Evolutionary conservation across 1,140 invertebrate genomes (phyloP).

Genomic region (Lordiphosa clarofinis): DNA sequence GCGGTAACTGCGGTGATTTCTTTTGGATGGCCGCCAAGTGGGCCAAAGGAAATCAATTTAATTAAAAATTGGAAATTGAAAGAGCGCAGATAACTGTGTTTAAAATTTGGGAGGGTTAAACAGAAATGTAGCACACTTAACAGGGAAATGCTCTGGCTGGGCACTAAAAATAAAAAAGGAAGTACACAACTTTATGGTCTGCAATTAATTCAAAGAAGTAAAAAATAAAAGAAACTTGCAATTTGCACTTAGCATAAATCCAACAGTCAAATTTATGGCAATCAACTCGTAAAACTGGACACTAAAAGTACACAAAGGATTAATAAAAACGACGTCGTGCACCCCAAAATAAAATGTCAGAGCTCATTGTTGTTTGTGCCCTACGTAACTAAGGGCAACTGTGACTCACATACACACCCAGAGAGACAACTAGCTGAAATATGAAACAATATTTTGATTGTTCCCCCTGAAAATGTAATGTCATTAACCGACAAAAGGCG

Average conservation of each 20-base stretch:
- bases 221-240: slow-evolving; percentile 16
- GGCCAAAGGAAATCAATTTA: no score
- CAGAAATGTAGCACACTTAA: no score
- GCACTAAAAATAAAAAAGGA: slow-evolving; percentile 1
- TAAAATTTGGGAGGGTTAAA: no score
- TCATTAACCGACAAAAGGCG: slow-evolving; percentile 8
- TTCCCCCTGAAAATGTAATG: slow-evolving; percentile 3
- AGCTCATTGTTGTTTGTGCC: slow-evolving; percentile 44
- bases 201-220: slow-evolving; percentile 22
- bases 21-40: no score
- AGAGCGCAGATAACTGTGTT: no score
- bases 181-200: slow-evolving; percentile 29
- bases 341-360: slow-evolving; percentile 17
- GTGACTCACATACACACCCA: slow-evolving; percentile 19
- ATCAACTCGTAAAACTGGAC: slow-evolving; percentile 49
- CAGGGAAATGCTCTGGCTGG: no score
- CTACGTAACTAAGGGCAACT: slow-evolving; percentile 63
- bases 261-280: slow-evolving; percentile 35
- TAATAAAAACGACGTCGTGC: slow-evolving; percentile 41
- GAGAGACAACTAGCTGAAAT: slow-evolving; percentile 22
- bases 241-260: slow-evolving; percentile 62
- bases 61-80: no score
- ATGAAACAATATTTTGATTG: slow-evolving; percentile 14
- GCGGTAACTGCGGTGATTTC: no score
- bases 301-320: slow-evolving; percentile 69